Conservation (phyloP, 1,140 invertebrate species). For the Heterodera carotae region DNA sequence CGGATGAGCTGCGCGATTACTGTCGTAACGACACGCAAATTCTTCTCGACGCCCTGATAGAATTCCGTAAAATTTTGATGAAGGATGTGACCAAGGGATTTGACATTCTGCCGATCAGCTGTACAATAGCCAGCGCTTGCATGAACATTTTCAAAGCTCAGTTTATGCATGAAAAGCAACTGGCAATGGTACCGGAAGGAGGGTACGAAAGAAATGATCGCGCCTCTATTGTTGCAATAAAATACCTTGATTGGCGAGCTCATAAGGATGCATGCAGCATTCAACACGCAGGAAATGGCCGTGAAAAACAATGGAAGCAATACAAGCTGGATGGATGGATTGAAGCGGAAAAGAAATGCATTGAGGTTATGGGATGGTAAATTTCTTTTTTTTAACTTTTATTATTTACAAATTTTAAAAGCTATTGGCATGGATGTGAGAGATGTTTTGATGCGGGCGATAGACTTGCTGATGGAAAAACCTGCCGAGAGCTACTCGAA, state of each 20-base stretch:
- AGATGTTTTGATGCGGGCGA: neutral
- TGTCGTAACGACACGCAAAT: slow-evolving; percentile 13
- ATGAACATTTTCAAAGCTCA: neutral
- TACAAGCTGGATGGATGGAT: slow-evolving; percentile 20
- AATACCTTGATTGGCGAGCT: slow-evolving; percentile 10
- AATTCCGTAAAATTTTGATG: slow-evolving; percentile 15
- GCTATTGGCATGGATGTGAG: too few species aligned
- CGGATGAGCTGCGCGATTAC: neutral
- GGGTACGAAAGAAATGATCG: slow-evolving; percentile 14
- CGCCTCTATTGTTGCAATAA: neutral
- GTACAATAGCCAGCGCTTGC: slow-evolving; percentile 15
- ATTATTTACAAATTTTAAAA: too few species aligned
- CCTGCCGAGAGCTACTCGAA: neutral
- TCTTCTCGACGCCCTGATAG: neutral
- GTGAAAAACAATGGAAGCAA: slow-evolving; percentile 3
- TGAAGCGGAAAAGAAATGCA: neutral
- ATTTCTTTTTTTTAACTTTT: too few species aligned
- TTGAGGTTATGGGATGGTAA: neutral
- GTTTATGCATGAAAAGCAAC: neutral
- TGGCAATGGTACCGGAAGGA: slow-evolving; percentile 3
- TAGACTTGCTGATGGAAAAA: neutral
- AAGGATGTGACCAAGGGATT: slow-evolving; percentile 5
- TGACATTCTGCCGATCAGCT: neutral
- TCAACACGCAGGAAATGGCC: neutral
- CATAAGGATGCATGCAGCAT: neutral